phyloP scores from a whole-genome alignment of 35 echinoderm and acorn worm genomes.

The Hemicentrotus pulcherrimus region DNA sequence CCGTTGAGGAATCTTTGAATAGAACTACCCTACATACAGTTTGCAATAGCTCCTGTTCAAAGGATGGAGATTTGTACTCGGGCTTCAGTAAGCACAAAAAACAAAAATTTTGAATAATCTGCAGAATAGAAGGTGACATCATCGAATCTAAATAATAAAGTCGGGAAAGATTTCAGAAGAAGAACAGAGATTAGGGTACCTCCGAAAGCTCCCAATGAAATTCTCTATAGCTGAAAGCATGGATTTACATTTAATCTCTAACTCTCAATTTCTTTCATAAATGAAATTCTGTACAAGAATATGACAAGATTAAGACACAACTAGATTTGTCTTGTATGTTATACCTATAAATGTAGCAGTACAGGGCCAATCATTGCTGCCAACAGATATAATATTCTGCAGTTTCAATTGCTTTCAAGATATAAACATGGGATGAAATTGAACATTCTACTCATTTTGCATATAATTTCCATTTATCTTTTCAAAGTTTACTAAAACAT shows the following conservation, averaged over 20 bases:
- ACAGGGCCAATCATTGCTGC: too few species aligned
- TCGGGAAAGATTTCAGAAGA: neutral
- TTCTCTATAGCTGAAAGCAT: neutral
- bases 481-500: too few species aligned
- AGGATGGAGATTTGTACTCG: neutral
- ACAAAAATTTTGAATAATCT: neutral
- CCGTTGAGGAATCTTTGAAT: neutral
- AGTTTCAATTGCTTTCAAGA: too few species aligned
- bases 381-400: too few species aligned
- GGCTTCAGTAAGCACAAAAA: neutral
- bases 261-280: too few species aligned
- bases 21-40: neutral
- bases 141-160: neutral
- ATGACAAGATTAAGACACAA: too few species aligned
- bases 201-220: neutral
- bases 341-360: too few species aligned
- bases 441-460: too few species aligned
- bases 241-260: neutral
- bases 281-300: too few species aligned
- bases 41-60: neutral
- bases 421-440: too few species aligned
- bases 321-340: too few species aligned
- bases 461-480: too few species aligned
- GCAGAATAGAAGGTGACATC: neutral
- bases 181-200: neutral